phyloP scores from a whole-genome alignment of 2,113 vertebrate species.

The Cochlearius cochlearius region DNA sequence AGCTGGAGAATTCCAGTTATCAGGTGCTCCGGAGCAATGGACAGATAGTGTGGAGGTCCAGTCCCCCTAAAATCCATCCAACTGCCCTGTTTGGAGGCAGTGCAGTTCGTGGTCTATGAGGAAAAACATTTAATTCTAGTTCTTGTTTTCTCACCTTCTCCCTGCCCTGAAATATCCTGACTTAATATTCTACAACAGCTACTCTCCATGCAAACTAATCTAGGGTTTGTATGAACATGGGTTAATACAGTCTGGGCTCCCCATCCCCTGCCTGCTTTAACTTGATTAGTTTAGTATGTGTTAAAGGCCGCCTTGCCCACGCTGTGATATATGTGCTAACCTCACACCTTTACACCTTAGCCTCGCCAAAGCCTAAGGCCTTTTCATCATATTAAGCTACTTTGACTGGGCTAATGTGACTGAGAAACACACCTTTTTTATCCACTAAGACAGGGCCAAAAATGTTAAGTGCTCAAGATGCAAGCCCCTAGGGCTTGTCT shows the following conservation, averaged over 20 bases:
- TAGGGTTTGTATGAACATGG: fast-evolving
- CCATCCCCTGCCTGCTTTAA: neutral
- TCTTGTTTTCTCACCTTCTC: neutral
- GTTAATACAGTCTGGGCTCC: neutral
- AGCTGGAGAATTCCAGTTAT: neutral
- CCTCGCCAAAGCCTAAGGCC: conserved; percentile 30
- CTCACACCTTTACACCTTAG: conserved; percentile 35
- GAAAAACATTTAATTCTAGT: neutral
- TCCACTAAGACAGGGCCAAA: conserved; percentile 61
- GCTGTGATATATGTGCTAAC: neutral
- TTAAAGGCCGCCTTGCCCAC: neutral
- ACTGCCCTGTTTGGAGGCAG: neutral
- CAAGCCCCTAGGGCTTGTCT: conserved; percentile 53
- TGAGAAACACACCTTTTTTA: conserved; percentile 52
- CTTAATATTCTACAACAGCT: neutral
- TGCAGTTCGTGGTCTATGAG: neutral
- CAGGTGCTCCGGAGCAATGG: neutral
- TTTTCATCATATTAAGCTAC: conserved; percentile 40
- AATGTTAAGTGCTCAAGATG: conserved; percentile 60
- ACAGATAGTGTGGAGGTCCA: neutral
- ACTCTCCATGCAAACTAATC: fast-evolving
- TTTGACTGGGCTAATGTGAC: conserved; percentile 37
- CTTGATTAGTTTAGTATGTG: neutral
- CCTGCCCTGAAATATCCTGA: fast-evolving
- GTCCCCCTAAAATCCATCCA: neutral